These are phyloP conservation scores for Carcharodon carcharias DNA, from an alignment of 2,797 vertebrate species.

Conservation along the genomic window DNA sequence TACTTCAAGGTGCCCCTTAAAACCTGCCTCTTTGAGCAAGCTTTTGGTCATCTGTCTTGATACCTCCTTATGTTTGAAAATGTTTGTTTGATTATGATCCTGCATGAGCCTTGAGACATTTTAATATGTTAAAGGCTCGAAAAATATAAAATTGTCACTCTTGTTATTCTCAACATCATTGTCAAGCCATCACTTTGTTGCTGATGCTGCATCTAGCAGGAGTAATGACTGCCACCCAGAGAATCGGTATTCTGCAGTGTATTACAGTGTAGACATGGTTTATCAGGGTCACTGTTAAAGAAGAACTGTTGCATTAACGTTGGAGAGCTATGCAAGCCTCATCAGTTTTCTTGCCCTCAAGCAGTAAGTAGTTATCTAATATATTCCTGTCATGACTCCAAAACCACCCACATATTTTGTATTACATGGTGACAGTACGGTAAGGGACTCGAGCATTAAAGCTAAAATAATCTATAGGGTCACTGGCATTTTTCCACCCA, in stretches of 20 bases:
- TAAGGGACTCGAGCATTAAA: background rate
- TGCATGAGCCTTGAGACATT: background rate
- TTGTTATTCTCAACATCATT: background rate
- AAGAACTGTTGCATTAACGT: background rate
- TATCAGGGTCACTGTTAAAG: background rate
- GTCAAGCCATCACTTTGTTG: background rate
- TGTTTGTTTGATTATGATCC: background rate
- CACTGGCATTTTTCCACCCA: conserved; percentile 14
- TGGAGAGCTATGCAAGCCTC: background rate
- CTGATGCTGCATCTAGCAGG: background rate
- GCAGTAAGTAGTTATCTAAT: background rate
- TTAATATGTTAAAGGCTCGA: background rate
- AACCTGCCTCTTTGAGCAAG: background rate
- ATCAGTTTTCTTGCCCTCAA: background rate
- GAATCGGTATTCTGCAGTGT: background rate
- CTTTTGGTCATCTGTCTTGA: background rate
- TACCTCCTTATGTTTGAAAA: background rate
- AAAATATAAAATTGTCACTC: background rate
- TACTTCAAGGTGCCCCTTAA: background rate
- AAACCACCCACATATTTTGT: conserved; percentile 13
- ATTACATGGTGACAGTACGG: background rate
- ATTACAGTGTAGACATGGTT: background rate
- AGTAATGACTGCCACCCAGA: background rate
- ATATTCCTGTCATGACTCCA: conserved; percentile 4
- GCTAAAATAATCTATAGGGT: background rate